phyloP scores from a whole-genome alignment of 1,140 invertebrate genomes.

The Saccostrea cuccullata region DNA sequence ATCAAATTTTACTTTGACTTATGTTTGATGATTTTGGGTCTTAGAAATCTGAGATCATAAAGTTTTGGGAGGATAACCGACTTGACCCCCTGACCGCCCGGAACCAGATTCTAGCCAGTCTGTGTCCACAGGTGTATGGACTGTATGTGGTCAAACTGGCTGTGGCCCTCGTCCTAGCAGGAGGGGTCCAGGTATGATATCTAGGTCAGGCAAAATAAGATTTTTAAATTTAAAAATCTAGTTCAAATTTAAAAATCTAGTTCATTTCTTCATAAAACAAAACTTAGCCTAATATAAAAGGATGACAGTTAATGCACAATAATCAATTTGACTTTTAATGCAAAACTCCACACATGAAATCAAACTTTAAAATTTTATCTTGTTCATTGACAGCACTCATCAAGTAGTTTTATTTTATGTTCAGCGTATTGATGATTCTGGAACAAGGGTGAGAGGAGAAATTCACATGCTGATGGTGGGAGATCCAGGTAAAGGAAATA shows the following conservation, averaged over 20 bases:
- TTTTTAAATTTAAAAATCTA: no score
- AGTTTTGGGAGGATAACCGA: conserved; percentile 87
- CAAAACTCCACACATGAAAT: neutral
- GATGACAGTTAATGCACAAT: neutral
- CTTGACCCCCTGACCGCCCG: conserved; percentile 85
- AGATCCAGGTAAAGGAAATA: conserved; percentile 87
- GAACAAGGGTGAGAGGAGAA: conserved; percentile 84
- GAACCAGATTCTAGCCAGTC: conserved; percentile 88
- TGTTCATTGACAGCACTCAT: neutral
- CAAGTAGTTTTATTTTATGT: neutral
- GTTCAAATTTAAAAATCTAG: no score
- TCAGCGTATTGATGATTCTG: conserved; percentile 80
- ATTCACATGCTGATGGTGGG: conserved; percentile 93
- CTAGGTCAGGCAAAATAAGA: neutral
- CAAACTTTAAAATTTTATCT: neutral
- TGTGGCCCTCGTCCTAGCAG: conserved; percentile 85
- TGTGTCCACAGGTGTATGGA: conserved; percentile 94
- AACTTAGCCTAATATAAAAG: no score
- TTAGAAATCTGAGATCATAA: conserved; percentile 85
- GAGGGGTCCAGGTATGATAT: conserved; percentile 82
- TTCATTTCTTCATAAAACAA: no score
- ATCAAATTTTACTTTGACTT: no score
- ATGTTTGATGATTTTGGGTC: no score
- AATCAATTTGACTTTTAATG: neutral
- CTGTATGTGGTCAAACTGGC: conserved; percentile 93